These are phyloP conservation scores for Pygoscelis adeliae DNA, from an alignment of 2,113 vertebrate species.

Conservation along the genomic window DNA sequence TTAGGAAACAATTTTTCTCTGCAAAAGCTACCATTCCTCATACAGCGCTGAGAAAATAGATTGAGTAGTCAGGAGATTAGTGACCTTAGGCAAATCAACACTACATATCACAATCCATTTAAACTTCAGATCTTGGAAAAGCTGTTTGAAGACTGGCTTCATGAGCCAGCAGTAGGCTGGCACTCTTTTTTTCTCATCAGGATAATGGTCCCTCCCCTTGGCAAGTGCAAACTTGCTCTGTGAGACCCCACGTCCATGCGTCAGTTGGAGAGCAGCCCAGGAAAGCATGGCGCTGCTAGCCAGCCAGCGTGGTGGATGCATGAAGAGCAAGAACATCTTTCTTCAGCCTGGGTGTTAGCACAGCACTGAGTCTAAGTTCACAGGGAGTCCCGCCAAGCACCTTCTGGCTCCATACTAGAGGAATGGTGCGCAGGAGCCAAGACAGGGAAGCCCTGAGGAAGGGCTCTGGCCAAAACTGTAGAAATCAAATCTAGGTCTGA, in stretches of 20 bases:
- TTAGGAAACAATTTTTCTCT: not conserved
- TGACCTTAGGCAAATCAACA: not conserved
- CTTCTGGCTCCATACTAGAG: not conserved
- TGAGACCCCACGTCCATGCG: not conserved
- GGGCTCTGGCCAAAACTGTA: not conserved
- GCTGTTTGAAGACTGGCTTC: not conserved
- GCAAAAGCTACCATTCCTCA: not conserved
- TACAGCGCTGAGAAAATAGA: not conserved
- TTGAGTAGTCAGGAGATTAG: not conserved
- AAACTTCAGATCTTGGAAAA: not conserved
- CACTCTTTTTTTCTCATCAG: not conserved
- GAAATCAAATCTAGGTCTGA: not conserved
- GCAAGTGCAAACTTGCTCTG: not conserved
- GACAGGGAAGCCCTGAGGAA: not conserved
- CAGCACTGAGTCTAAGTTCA: not conserved
- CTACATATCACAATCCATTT: not conserved
- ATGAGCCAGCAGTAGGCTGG: not conserved
- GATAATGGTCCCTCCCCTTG: not conserved
- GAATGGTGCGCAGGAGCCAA: not conserved
- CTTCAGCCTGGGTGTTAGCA: not conserved
- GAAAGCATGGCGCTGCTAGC: not conserved
- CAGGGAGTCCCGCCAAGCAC: not conserved
- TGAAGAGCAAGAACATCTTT: not conserved
- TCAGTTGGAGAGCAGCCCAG: not conserved
- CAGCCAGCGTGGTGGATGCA: rapidly evolving